Evolutionary conservation across 2,113 vertebrate genomes (phyloP), one percentile per base, ranked within the genome.

Genomic region (Cygnus buccinator): DNA sequence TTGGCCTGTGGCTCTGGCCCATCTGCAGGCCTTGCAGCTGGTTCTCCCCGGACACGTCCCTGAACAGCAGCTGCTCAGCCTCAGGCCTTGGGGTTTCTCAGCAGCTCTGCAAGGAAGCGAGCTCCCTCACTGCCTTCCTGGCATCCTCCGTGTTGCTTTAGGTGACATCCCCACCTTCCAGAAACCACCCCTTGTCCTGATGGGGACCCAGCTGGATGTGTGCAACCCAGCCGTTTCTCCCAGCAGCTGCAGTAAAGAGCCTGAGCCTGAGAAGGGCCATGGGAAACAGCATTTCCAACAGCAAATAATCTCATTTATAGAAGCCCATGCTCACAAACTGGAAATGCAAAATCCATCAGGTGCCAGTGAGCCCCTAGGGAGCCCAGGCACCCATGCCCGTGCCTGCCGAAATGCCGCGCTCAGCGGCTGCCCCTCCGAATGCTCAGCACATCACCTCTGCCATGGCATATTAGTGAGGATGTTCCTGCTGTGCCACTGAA

Each of bases 301-400:
- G 39, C 39, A n/a, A 25, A 58, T 22, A 22, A 23, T 43, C 67
- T 54, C 20, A 13, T 37, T 61, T 52, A 25, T 68, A 39, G 52
- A 78, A 75, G 68, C 10, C 8, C 1, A 0, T 0, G 0, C 15
- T 84, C 17, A 23, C 33, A 79, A 84, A 79, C 2, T 41, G 39
- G 55, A 84, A 87, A 68, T 0, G 4, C n/a, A 25, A n/a, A 66
- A 52, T 18, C 55, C 33, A 22, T 17, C 39, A 13, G 73, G 37
- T 63, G 52, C 2, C 3, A 62, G 26, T 2, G 33, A 74, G 33
- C 1, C 3, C 44, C 43, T 6, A 5, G 65, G 59, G 63, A 80
- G 6, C 70, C 57, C 26, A 1, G 2, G 43, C 1, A 1, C 19
- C n/a, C 1, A 25, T 4, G 29, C 17, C 37, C 39, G 0, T 58